Conservation (phyloP, 1,140 invertebrate species). For the Leptinotarsa defecta region DNA sequence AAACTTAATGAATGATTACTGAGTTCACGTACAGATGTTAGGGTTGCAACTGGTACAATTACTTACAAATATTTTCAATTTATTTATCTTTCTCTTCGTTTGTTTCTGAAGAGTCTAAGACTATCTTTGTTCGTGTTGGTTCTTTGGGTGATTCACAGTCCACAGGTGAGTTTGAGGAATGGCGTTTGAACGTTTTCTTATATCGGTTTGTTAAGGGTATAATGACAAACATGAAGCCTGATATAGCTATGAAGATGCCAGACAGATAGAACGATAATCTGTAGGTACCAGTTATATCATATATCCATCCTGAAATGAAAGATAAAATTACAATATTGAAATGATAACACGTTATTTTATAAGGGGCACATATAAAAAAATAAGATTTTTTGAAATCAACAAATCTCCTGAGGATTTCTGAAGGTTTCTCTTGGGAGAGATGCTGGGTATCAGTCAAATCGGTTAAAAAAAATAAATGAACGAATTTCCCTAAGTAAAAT, state of each 20-base stretch:
- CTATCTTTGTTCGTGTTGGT: not conserved
- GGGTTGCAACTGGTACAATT: not conserved
- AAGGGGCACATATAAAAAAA: too few species aligned
- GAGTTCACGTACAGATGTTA: not conserved
- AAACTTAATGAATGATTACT: not conserved
- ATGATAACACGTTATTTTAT: too few species aligned
- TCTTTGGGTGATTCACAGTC: not conserved
- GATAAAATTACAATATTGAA: not conserved
- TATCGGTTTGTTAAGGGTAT: slow-evolving; percentile 63
- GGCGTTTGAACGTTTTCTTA: slow-evolving; percentile 39
- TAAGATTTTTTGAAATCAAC: not conserved
- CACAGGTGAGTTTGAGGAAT: not conserved
- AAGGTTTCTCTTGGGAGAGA: too few species aligned
- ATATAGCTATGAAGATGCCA: slow-evolving; percentile 82
- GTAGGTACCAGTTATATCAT: slow-evolving; percentile 77
- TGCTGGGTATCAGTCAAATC: too few species aligned
- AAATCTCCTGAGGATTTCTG: too few species aligned
- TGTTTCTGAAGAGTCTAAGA: not conserved
- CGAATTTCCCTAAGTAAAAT: too few species aligned
- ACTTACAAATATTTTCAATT: not conserved
- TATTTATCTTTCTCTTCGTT: not conserved
- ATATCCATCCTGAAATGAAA: slow-evolving; percentile 74
- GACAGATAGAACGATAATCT: slow-evolving; percentile 85
- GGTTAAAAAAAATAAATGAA: too few species aligned
- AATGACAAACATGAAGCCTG: slow-evolving; percentile 77